Evolutionary conservation across 2,113 vertebrate genomes (phyloP).

Genomic region (Halichoerus grypus): DNA sequence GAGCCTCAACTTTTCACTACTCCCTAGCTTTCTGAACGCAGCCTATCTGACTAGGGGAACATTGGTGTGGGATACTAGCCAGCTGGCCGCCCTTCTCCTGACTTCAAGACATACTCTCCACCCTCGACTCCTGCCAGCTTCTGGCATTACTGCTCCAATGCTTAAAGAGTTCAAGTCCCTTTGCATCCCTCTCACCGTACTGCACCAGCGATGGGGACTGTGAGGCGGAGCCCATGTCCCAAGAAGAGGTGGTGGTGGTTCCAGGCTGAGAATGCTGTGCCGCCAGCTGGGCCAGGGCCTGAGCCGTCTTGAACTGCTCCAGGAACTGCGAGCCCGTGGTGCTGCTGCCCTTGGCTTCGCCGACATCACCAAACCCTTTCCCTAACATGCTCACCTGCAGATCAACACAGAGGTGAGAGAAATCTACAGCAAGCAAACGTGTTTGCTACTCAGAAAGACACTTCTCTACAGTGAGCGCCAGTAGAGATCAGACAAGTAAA

Average conservation of each 20-base stretch:
- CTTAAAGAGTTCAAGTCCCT: neutral
- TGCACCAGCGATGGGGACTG: constrained; percentile 93
- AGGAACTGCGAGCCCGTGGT: constrained; percentile 97
- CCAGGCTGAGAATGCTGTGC: constrained; percentile 95
- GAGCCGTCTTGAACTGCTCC: constrained; percentile 98
- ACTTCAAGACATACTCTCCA: neutral
- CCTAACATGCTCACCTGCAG: constrained; percentile 96
- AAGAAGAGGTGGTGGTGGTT: constrained; percentile 88
- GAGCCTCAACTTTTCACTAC: neutral
- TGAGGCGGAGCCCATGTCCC: constrained; percentile 91
- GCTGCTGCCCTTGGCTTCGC: constrained; percentile 93
- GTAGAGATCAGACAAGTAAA: neutral
- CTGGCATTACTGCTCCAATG: rapidly evolving
- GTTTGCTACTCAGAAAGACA: neutral
- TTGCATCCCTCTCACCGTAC: constrained; percentile 91
- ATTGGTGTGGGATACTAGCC: neutral
- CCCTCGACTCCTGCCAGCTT: rapidly evolving
- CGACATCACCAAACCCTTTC: constrained; percentile 96
- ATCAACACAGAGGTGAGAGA: constrained; percentile 58
- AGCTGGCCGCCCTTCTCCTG: neutral
- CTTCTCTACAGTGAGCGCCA: neutral
- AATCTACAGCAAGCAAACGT: neutral
- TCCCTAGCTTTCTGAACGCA: constrained; percentile 8
- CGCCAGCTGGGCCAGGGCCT: constrained; percentile 97
- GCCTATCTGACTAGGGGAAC: neutral